Conservation (phyloP, 2,888 invertebrate species). For the Chydorus sphaericus region DNA sequence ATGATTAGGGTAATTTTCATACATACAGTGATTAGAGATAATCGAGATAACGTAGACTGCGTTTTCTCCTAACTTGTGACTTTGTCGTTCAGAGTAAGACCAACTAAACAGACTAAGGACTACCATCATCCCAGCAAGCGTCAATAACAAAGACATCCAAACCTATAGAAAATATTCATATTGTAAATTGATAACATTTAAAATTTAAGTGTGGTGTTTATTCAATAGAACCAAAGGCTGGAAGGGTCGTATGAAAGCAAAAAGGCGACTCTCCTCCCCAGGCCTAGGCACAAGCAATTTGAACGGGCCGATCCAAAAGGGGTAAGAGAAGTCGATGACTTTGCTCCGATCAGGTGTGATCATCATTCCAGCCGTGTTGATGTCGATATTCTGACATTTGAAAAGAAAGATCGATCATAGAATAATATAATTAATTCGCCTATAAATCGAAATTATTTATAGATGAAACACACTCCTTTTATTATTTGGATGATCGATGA, state of each 20-base stretch:
- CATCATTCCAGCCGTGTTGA: not conserved
- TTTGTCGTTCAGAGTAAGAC: no score
- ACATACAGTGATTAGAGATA: not conserved
- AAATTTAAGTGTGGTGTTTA: no score
- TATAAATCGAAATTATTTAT: no score
- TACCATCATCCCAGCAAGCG: not conserved
- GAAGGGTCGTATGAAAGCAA: not conserved
- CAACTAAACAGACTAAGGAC: not conserved
- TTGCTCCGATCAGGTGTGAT: not conserved
- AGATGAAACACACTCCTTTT: no score
- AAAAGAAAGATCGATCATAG: no score
- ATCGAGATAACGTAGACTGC: not conserved
- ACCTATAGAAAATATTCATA: not conserved
- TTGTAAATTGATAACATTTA: not conserved
- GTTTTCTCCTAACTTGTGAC: no score
- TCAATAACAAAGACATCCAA: not conserved
- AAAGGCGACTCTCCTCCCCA: not conserved
- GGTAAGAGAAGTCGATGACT: not conserved
- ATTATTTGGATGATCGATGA: no score
- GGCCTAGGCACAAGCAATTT: not conserved
- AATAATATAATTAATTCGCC: no score
- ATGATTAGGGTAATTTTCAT: not conserved
- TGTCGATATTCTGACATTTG: not conserved
- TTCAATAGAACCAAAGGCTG: not conserved
- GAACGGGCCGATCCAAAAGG: not conserved